A percentile compares a stretch with the other conserved stretches of the same genome.
Conservation (phyloP, 2,797 vertebrate genomes). For the Sebastes itinus region DNA sequence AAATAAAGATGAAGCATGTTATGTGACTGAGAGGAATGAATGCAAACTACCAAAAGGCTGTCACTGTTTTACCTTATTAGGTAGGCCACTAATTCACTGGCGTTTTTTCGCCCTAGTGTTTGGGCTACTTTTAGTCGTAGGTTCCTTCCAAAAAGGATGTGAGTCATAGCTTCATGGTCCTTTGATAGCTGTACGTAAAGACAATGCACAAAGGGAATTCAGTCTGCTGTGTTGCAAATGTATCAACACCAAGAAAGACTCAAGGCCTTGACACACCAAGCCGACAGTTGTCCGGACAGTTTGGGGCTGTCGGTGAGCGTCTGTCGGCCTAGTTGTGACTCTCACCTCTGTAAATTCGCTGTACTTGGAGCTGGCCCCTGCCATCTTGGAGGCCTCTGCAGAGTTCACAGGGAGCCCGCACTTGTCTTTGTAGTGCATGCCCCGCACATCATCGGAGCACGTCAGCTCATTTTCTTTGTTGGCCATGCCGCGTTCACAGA, state of each 20-base stretch:
- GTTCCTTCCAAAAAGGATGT: conserved; percentile 95
- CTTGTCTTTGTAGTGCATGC: conserved; percentile 73
- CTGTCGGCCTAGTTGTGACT: not conserved
- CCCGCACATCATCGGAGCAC: conserved; percentile 84
- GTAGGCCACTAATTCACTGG: conserved; percentile 95
- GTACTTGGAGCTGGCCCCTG: conserved; percentile 91
- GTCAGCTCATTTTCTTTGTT: conserved; percentile 99
- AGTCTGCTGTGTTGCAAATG: not conserved
- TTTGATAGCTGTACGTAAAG: conserved; percentile 87
- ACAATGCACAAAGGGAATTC: conserved; percentile 14
- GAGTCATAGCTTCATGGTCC: conserved; percentile 96
- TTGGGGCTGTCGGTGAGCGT: too few relatives aligned
- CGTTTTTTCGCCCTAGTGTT: conserved; percentile 94
- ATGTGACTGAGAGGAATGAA: not conserved
- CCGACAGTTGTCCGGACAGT: too few relatives aligned
- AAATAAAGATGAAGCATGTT: not conserved
- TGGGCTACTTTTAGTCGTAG: conserved; percentile 95
- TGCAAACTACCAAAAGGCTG: not conserved
- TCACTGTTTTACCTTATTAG: conserved; percentile 86
- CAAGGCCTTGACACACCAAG: too few relatives aligned
- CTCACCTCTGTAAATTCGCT: conserved; percentile 93
- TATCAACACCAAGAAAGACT: not conserved
- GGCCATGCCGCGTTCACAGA: conserved; percentile 95
- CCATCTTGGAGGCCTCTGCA: conserved; percentile 90
- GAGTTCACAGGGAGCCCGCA: conserved; percentile 76